phyloP scores from a whole-genome alignment of 2,888 invertebrate genomes.

The Eumerus sabulonum region DNA sequence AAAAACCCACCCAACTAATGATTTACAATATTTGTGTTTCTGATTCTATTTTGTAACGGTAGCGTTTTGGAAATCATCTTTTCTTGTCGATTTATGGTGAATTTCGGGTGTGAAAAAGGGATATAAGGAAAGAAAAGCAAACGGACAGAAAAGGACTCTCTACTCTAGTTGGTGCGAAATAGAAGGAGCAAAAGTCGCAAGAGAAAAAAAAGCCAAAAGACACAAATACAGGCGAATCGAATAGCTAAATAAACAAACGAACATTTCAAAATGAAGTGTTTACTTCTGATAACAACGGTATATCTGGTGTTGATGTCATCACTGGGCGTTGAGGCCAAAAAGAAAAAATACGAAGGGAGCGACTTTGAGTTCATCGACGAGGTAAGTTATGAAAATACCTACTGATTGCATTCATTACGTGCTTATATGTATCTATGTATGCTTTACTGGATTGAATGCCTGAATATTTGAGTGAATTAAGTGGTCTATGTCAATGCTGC shows the following conservation, averaged over 20 bases:
- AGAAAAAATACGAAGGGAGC: conserved; percentile 86
- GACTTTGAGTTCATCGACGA: conserved; percentile 90
- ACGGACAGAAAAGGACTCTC: neutral
- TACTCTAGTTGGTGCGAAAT: conserved; percentile 4
- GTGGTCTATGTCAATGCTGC: no score
- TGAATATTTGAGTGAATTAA: no score
- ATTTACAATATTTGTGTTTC: neutral
- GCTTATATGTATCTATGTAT: no score
- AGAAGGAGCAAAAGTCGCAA: conserved; percentile 30
- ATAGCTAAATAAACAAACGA: conserved; percentile 29
- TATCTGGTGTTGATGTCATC: conserved; percentile 78
- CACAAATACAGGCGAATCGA: conserved; percentile 25
- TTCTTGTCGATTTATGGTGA: conserved; percentile 3
- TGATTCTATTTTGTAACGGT: conserved; percentile 19
- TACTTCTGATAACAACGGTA: conserved; percentile 76
- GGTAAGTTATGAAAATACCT: conserved; percentile 79
- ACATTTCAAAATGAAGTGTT: conserved; percentile 74
- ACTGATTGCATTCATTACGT: no score
- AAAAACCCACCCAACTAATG: neutral
- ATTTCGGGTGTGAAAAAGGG: conserved; percentile 23
- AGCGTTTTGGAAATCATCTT: neutral
- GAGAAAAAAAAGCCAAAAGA: conserved; percentile 23
- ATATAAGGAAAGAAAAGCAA: neutral
- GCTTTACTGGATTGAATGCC: no score
- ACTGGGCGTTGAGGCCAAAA: conserved; percentile 79